Evolutionary conservation across 2,113 vertebrate species (phyloP).

Genomic region (Tamias sibiricus): DNA sequence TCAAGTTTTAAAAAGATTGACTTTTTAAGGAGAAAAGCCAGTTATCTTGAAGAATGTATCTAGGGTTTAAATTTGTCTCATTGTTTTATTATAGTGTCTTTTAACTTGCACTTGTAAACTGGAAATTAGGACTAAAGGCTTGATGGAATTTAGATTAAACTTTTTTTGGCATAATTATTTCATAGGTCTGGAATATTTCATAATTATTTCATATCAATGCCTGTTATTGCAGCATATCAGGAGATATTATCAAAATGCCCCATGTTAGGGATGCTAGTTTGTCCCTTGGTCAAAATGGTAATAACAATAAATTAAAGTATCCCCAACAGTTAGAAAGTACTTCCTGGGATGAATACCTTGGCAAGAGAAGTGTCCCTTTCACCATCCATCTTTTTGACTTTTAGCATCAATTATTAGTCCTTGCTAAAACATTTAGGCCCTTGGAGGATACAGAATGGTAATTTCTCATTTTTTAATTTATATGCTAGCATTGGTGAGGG

Average conservation of each 20-base stretch:
- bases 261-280: neutral
- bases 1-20: neutral
- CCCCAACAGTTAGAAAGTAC: neutral
- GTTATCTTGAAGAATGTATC: neutral
- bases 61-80: neutral
- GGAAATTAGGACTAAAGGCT: neutral
- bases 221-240: neutral
- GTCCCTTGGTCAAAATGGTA: neutral
- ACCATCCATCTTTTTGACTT: neutral
- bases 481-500: neutral
- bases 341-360: neutral
- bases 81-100: neutral
- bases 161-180: neutral
- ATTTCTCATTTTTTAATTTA: neutral
- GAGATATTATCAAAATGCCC: neutral
- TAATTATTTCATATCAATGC: too few species aligned
- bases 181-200: neutral
- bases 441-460: neutral
- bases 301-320: neutral
- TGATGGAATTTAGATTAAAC: neutral
- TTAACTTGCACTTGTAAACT: neutral
- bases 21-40: neutral
- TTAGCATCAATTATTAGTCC: neutral
- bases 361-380: neutral
- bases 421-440: neutral